phyloP scores from a whole-genome alignment of 2,888 invertebrate species.

The Hipparchia semele region DNA sequence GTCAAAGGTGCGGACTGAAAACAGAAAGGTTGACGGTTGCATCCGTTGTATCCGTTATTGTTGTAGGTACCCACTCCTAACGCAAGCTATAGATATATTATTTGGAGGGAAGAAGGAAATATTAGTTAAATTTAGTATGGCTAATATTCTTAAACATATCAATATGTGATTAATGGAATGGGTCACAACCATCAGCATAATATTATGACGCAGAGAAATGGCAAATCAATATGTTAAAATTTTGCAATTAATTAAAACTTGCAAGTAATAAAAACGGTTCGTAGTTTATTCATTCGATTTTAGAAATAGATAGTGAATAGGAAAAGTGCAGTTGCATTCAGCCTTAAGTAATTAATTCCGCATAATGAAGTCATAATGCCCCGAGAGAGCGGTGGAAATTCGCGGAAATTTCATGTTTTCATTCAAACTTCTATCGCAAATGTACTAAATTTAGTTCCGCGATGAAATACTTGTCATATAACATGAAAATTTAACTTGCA shows the following conservation, averaged over 20 bases:
- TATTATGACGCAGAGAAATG: background rate
- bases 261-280: background rate
- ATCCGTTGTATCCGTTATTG: too few species aligned
- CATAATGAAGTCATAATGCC: constrained; percentile 12
- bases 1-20: too few species aligned
- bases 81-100: too few species aligned
- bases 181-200: background rate
- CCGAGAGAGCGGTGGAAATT: background rate
- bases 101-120: too few species aligned
- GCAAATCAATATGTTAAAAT: background rate
- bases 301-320: constrained; percentile 12
- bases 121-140: too few species aligned
- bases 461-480: constrained; percentile 7
- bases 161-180: too few species aligned
- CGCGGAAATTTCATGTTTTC: constrained; percentile 12
- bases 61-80: too few species aligned
- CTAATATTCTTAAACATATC: too few species aligned
- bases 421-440: constrained; percentile 2
- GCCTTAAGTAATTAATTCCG: constrained; percentile 19
- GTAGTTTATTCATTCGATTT: constrained; percentile 12
- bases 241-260: constrained; percentile 11
- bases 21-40: too few species aligned
- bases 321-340: constrained; percentile 16
- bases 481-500: background rate
- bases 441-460: background rate